phyloP scores from a whole-genome alignment of 92 coral and sea anemone genomes.

The Parazoanthus atlanticus region DNA sequence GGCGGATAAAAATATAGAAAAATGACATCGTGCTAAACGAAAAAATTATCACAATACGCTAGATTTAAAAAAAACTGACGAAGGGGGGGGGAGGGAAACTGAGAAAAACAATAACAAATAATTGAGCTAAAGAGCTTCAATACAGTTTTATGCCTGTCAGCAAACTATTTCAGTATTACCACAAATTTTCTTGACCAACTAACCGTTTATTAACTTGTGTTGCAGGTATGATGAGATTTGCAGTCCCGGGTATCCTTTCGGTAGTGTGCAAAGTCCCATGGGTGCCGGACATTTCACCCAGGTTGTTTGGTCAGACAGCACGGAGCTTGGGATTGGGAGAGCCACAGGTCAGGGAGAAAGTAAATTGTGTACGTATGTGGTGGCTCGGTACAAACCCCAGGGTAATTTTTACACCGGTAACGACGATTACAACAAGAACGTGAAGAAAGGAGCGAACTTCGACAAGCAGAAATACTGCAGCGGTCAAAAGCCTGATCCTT shows the following conservation, averaged over 20 bases:
- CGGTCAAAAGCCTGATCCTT: background rate
- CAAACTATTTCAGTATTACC: too few species aligned
- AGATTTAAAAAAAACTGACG: too few species aligned
- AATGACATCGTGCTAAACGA: too few species aligned
- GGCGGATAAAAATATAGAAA: too few species aligned
- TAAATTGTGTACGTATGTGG: background rate
- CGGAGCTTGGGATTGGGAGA: background rate
- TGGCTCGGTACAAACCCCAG: background rate
- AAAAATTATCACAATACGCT: too few species aligned
- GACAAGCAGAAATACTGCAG: slow-evolving; percentile 7
- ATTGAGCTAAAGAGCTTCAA: too few species aligned
- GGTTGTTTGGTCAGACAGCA: slow-evolving; percentile 10
- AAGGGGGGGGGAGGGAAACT: too few species aligned
- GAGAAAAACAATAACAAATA: too few species aligned
- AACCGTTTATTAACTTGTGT: background rate
- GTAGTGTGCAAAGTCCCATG: background rate
- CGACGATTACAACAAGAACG: slow-evolving; percentile 17
- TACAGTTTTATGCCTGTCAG: too few species aligned
- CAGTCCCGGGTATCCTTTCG: slow-evolving; percentile 1
- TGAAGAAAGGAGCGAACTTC: slow-evolving; percentile 11
- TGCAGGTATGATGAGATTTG: slow-evolving; percentile 2
- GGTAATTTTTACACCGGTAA: slow-evolving; percentile 1
- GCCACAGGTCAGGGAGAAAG: background rate
- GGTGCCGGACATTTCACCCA: slow-evolving; percentile 11
- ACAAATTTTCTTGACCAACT: too few species aligned